Evolutionary conservation across 2,113 vertebrate genomes (phyloP), one percentile per base, ranked within the genome.

Genomic region (Steatornis caripensis): DNA sequence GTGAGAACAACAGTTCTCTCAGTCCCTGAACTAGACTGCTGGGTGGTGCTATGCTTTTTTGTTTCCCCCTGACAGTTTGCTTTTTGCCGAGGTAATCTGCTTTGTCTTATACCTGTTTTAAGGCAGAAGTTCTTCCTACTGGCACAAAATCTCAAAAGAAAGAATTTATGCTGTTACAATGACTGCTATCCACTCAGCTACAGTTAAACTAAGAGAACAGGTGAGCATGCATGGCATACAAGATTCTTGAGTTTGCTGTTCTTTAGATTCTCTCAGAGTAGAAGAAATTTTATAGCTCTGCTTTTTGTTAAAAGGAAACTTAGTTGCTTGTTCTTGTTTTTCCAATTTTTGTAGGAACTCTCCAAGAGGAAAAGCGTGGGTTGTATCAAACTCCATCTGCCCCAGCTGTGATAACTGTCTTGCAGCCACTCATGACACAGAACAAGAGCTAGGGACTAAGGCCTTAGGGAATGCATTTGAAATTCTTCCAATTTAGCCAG

Each of bases 341-440:
- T 80, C 21, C 37, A 66, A 0, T 68, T 57, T 69, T 90, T 78
- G 46, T 34, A 75, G 72, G 36, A 84, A 64, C 39, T 57, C 48
- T 94, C 81, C 53, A 77, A 93, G 48, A 79, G 65, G 65, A 96
- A 94, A 65, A 68, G 60, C 5, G 2, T 94, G 91, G 84, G 70
- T 23, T 95, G 60, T 23, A 48, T 69, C 80, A 68, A 87, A 60
- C 69, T 60, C 48, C 71, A 77, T 93, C 57, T 90, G 58, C 32
- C 53, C 30, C 81, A 95, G 93, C 70, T 96, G 87, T 85, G 93
- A 95, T 79, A 96, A 94, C 58, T 1, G 6, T 87, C 76, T 83
- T 71, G 51, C 26, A 90, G 71, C 37, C 11, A 11, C 11, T 81
- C 13, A 37, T 8, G 11, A 41, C 62, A 60, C 37, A 81, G 76